phyloP scores from a whole-genome alignment of 2,113 vertebrate genomes.

The Rhinichthys klamathensis region DNA sequence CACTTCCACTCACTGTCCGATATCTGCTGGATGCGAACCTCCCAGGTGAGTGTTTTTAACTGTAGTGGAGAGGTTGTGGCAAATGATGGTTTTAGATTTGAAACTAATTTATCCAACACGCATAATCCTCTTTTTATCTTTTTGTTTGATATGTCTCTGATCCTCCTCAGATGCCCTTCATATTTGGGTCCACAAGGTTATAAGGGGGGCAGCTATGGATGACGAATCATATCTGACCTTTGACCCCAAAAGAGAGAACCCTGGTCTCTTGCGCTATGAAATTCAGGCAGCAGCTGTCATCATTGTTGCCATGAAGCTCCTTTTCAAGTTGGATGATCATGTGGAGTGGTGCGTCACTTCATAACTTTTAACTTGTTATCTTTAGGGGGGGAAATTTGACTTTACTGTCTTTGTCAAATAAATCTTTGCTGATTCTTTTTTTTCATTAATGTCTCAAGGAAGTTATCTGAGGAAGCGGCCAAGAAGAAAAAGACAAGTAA shows the following conservation, averaged over 20 bases:
- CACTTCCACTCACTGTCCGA: constrained; percentile 83
- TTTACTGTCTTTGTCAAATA: background rate
- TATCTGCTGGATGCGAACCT: constrained; percentile 90
- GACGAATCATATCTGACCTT: constrained; percentile 75
- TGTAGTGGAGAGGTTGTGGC: background rate
- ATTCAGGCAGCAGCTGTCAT: constrained; percentile 83
- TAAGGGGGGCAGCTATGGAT: constrained; percentile 71
- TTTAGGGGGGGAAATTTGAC: background rate
- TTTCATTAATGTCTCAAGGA: constrained; percentile 34
- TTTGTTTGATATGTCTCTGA: background rate
- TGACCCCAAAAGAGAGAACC: constrained; percentile 57
- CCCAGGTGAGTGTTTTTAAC: constrained; percentile 76
- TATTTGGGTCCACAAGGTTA: constrained; percentile 79
- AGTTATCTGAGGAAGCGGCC: background rate
- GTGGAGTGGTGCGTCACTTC: constrained; percentile 83
- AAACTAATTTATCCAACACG: background rate
- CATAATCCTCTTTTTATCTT: background rate
- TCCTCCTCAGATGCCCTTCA: constrained; percentile 81
- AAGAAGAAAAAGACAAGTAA: constrained; percentile 37
- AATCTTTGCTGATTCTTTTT: background rate
- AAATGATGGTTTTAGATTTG: background rate
- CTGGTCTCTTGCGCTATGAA: constrained; percentile 79
- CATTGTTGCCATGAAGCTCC: constrained; percentile 84
- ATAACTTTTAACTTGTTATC: background rate
- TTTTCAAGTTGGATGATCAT: constrained; percentile 87